phyloP scores from a whole-genome alignment of 2,113 vertebrate genomes.

The Danionella cerebrum region DNA sequence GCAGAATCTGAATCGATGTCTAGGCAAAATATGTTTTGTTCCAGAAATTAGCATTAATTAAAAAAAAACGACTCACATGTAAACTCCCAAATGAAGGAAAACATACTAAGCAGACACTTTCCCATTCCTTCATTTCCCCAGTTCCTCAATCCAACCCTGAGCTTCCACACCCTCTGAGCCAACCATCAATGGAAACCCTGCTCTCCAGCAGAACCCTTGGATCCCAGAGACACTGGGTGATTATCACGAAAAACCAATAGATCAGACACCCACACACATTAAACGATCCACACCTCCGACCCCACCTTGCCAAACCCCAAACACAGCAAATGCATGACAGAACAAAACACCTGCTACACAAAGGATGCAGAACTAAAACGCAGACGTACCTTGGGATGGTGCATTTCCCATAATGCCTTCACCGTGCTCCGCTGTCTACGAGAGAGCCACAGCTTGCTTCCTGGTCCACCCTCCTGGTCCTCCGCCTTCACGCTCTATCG shows the following conservation, averaged over 20 bases:
- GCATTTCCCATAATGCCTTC: slow-evolving; percentile 75
- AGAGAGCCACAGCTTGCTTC: slow-evolving; percentile 57
- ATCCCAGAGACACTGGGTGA: slow-evolving; percentile 38
- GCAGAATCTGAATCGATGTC: too few relatives aligned
- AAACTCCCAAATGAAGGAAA: not conserved
- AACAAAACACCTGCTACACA: slow-evolving; percentile 48
- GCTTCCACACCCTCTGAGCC: slow-evolving; percentile 28
- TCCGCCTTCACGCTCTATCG: slow-evolving; percentile 49
- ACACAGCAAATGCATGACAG: slow-evolving; percentile 18
- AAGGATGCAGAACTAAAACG: slow-evolving; percentile 48
- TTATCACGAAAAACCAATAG: slow-evolving; percentile 27
- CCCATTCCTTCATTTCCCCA: slow-evolving; percentile 9
- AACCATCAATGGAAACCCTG: slow-evolving; percentile 15
- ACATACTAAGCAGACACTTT: not conserved
- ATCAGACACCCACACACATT: not conserved
- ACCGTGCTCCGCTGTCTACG: slow-evolving; percentile 61
- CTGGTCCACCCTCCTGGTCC: slow-evolving; percentile 54
- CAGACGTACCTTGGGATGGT: slow-evolving; percentile 76
- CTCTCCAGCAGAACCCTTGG: slow-evolving; percentile 30
- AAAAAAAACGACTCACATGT: not conserved
- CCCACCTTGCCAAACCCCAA: slow-evolving; percentile 39
- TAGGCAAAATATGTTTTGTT: too few relatives aligned
- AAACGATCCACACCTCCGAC: slow-evolving; percentile 23
- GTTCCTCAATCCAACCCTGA: slow-evolving; percentile 28
- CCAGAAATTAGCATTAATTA: too few relatives aligned